Percentiles rank a stretch among this genome's conserved stretches.
Evolutionary conservation across 23 tunicate species (phyloP).

Genomic region (Styela plicata): DNA sequence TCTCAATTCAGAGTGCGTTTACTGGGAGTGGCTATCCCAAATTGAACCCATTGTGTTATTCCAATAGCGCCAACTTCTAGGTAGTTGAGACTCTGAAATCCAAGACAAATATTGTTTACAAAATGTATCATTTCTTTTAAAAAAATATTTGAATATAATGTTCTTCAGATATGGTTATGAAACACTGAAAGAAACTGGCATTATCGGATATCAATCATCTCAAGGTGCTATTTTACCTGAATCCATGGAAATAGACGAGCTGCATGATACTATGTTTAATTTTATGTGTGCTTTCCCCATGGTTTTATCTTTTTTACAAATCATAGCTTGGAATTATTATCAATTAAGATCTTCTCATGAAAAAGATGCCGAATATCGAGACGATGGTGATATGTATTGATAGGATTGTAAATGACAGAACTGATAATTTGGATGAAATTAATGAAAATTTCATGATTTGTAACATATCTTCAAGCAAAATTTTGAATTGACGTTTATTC

Average conservation of each 20-base stretch:
- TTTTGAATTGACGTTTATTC: no score
- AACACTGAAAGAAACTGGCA: conserved; percentile 34
- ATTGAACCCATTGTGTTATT: not conserved
- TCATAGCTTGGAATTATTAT: not conserved
- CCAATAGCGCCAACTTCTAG: not conserved
- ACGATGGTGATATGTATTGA: not conserved
- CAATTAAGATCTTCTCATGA: not conserved
- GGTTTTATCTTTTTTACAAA: not conserved
- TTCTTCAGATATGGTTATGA: conserved; percentile 66
- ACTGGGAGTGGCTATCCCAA: not conserved
- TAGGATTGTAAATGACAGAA: not conserved
- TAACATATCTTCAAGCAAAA: no score
- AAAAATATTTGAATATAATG: no score
- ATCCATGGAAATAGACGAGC: not conserved
- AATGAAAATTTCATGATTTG: no score
- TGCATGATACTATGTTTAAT: not conserved
- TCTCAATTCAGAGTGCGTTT: no score
- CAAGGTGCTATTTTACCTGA: not conserved
- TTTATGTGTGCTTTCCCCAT: not conserved
- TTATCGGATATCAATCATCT: not conserved
- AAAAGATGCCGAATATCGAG: not conserved
- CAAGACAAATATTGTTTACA: no score
- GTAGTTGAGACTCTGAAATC: no score
- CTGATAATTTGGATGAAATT: no score
- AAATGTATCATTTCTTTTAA: no score